phyloP scores from a whole-genome alignment of 2,888 invertebrate species.

The Xestoiulus laeticollis region DNA sequence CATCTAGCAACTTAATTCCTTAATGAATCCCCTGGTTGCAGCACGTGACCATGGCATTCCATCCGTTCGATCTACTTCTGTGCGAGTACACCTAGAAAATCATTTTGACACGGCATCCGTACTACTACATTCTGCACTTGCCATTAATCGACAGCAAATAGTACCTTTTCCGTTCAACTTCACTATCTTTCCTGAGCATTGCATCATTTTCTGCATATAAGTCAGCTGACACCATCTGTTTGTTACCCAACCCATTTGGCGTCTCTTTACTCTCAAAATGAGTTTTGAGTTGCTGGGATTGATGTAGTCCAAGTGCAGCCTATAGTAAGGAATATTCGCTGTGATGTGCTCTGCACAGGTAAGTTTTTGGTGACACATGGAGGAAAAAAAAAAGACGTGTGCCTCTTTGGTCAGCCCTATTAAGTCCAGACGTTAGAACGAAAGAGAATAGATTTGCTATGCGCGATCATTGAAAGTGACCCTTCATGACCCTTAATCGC shows the following conservation, averaged over 20 bases:
- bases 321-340: constrained; percentile 50
- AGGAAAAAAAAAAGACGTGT: background rate
- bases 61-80: background rate
- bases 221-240: constrained; percentile 9
- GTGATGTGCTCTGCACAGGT: constrained; percentile 46
- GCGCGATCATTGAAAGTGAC: background rate
- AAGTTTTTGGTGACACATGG: constrained; percentile 42
- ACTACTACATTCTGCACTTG: constrained; percentile 9
- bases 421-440: background rate
- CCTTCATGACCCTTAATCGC: background rate
- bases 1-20: constrained; percentile 32
- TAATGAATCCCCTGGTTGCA: constrained; percentile 23
- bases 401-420: constrained; percentile 9
- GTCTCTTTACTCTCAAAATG: background rate
- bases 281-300: constrained; percentile 1
- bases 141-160: constrained; percentile 9
- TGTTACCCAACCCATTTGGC: background rate
- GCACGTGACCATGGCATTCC: constrained; percentile 6
- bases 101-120: constrained; percentile 30
- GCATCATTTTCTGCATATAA: constrained; percentile 9
- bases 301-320: constrained; percentile 9
- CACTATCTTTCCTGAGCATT: constrained; percentile 9
- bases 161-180: constrained; percentile 9
- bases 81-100: constrained; percentile 9
- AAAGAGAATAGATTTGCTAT: background rate